Conservation (phyloP, 2,113 vertebrate species). For the Colistium nudipinnis region DNA sequence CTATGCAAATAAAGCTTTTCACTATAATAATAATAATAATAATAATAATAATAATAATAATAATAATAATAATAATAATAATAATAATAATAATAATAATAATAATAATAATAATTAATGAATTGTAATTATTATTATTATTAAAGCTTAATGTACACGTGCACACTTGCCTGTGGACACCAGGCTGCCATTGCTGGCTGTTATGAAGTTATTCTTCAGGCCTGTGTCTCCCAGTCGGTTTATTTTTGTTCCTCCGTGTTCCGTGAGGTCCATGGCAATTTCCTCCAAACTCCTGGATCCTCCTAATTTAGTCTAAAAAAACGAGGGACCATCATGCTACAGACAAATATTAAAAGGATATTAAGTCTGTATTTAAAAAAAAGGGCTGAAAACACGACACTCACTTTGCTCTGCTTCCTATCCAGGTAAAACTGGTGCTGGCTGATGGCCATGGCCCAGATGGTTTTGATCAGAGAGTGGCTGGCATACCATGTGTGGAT, state of each 20-base stretch:
- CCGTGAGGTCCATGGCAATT: slow-evolving; percentile 92
- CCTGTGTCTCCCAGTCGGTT: slow-evolving; percentile 85
- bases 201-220: slow-evolving; percentile 93
- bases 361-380: background rate
- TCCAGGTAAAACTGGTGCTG: slow-evolving; percentile 99
- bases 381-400: slow-evolving; percentile 37
- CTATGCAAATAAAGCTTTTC: too few relatives aligned
- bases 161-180: slow-evolving; percentile 95
- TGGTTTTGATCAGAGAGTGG: slow-evolving; percentile 96
- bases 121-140: background rate
- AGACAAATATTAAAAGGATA: background rate
- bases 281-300: slow-evolving; percentile 90
- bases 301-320: slow-evolving; percentile 89
- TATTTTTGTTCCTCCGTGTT: slow-evolving; percentile 86
- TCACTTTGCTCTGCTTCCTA: slow-evolving; percentile 98
- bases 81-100: too few relatives aligned
- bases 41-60: too few relatives aligned
- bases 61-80: too few relatives aligned
- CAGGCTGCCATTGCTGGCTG: slow-evolving; percentile 95
- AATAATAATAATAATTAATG: too few relatives aligned
- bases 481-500: slow-evolving; percentile 99
- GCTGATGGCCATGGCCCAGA: slow-evolving; percentile 99
- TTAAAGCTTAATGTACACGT: too few relatives aligned
- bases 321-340: background rate
- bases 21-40: too few relatives aligned